A percentile compares a stretch with the other conserved stretches of the same genome.
Evolutionary conservation across 2,888 invertebrate species (phyloP).

Genomic region (Drosophila diplacantha): DNA sequence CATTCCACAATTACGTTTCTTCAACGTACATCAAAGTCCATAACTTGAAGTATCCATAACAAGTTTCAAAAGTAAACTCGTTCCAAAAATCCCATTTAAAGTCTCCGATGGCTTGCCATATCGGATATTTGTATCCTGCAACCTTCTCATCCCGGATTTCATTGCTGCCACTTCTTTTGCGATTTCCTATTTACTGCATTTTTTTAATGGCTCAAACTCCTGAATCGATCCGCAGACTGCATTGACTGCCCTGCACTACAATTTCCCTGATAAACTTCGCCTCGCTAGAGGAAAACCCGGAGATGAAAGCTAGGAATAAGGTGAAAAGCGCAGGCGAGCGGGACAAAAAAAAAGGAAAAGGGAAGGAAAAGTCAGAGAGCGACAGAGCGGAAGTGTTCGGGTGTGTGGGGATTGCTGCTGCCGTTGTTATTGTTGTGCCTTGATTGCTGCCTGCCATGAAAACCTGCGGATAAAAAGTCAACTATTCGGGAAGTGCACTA

Average conservation of each 20-base stretch:
- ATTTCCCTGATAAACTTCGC: slow-evolving; percentile 29
- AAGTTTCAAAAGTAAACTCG: neutral
- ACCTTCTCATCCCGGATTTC: slow-evolving; percentile 11
- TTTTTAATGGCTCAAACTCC: slow-evolving; percentile 27
- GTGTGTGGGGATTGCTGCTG: slow-evolving; percentile 6
- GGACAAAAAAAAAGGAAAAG: neutral
- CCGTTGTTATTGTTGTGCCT: slow-evolving; percentile 52
- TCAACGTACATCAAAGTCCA: neutral
- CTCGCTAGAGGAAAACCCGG: slow-evolving; percentile 18
- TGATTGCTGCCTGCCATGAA: slow-evolving; percentile 65
- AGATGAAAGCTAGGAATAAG: slow-evolving; percentile 13
- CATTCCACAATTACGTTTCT: neutral
- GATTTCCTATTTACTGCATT: slow-evolving; percentile 32
- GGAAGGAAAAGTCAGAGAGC: slow-evolving; percentile 18
- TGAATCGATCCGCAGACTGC: slow-evolving; percentile 30
- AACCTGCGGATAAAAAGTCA: slow-evolving; percentile 43
- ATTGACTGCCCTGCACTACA: slow-evolving; percentile 28
- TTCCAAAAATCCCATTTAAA: slow-evolving; percentile 1
- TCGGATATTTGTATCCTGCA: slow-evolving; percentile 20
- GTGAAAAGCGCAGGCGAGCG: neutral
- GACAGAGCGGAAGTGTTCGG: slow-evolving; percentile 34
- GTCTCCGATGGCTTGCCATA: slow-evolving; percentile 9
- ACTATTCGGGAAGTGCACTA: slow-evolving; percentile 28
- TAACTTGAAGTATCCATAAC: neutral
- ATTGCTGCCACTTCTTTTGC: slow-evolving; percentile 7